These are phyloP conservation scores for Bombus superbus DNA, from an alignment of 1,140 invertebrate species.

Conservation along the genomic window DNA sequence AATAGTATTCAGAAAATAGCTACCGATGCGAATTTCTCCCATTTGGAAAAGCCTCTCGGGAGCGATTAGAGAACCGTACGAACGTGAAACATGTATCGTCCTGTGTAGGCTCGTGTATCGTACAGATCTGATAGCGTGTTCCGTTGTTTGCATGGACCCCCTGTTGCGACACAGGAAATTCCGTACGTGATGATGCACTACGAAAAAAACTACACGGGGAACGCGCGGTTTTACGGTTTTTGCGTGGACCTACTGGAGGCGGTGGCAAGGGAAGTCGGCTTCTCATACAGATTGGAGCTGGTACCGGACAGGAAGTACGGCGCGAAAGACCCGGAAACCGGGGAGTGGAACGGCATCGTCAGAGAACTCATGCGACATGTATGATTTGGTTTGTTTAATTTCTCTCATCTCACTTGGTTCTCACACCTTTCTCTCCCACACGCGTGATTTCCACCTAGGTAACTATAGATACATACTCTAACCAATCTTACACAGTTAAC, in stretches of 20 bases:
- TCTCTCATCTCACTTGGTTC: conserved; percentile 47
- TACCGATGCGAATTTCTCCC: neutral
- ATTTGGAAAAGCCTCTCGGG: neutral
- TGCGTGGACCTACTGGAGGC: conserved; percentile 89
- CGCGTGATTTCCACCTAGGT: conserved; percentile 11
- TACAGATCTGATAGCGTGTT: conserved; percentile 52
- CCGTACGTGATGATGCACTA: conserved; percentile 89
- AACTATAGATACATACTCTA: neutral
- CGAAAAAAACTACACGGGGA: conserved; percentile 86
- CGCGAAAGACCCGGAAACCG: conserved; percentile 86
- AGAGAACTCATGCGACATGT: conserved; percentile 90
- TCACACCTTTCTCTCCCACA: neutral
- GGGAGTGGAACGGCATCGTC: conserved; percentile 94
- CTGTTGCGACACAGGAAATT: conserved; percentile 83
- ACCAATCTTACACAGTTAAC: neutral
- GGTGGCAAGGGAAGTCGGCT: conserved; percentile 87
- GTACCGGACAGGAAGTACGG: conserved; percentile 92
- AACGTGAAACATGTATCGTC: conserved; percentile 28
- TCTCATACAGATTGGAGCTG: conserved; percentile 89
- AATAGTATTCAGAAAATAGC: neutral
- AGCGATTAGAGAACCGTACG: neutral
- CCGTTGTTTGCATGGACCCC: conserved; percentile 64
- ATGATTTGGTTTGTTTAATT: conserved; percentile 81
- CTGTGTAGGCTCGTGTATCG: conserved; percentile 38
- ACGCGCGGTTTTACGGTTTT: conserved; percentile 90